phyloP scores from a whole-genome alignment of 2,797 vertebrate species.

The Notoglanidium macrostoma region DNA sequence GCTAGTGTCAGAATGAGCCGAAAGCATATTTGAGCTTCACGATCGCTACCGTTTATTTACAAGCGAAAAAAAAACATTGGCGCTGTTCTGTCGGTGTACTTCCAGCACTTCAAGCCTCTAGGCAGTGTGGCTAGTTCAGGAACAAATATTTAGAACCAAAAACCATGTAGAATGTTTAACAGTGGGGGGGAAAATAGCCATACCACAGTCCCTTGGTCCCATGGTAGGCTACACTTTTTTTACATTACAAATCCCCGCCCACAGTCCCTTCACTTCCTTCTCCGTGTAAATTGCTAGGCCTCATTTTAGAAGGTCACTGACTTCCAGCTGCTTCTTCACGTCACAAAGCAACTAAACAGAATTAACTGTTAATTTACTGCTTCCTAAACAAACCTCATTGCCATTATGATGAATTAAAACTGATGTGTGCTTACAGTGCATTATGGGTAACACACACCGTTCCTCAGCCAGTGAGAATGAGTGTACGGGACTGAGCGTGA shows the following conservation, averaged over 20 bases:
- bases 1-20: background rate
- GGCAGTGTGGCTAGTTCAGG: background rate
- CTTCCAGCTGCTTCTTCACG: background rate
- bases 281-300: background rate
- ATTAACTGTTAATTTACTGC: background rate
- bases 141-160: slow-evolving; percentile 3
- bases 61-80: background rate
- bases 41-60: background rate
- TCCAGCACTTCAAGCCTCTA: background rate
- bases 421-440: background rate
- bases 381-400: background rate
- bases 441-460: background rate
- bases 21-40: background rate
- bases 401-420: background rate
- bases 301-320: background rate
- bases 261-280: background rate
- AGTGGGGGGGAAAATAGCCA: background rate
- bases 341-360: background rate
- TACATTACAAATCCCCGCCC: too few relatives aligned
- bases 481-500: background rate
- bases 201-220: background rate
- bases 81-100: background rate
- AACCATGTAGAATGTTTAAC: background rate
- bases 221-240: background rate
- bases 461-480: background rate